Evolutionary conservation across 1,140 invertebrate species (phyloP).

Genomic region (Cotesia vestalis): DNA sequence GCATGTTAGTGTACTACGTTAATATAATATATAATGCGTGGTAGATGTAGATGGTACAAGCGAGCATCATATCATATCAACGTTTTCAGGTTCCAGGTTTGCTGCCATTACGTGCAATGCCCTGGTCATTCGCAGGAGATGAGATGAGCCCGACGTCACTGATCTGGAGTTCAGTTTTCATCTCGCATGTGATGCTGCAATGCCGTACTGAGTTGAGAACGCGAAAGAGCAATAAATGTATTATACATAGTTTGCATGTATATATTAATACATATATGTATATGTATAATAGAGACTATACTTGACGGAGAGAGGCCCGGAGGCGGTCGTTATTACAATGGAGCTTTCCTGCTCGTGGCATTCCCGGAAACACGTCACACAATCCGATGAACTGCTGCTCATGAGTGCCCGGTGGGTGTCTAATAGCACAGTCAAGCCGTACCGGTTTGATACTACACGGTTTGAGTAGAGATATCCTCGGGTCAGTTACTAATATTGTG

Average conservation of each 20-base stretch:
- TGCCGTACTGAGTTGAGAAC: neutral
- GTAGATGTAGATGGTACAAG: neutral
- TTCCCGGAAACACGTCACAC: conserved; percentile 49
- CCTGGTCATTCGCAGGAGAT: conserved; percentile 22
- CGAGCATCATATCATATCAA: no score
- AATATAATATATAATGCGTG: neutral
- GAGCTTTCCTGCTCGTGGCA: conserved; percentile 49
- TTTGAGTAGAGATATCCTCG: no score
- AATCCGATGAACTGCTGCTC: conserved; percentile 29
- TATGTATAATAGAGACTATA: no score
- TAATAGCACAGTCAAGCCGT: no score
- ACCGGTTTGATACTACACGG: no score
- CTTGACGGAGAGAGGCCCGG: conserved; percentile 5
- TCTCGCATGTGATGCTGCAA: neutral
- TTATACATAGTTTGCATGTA: no score
- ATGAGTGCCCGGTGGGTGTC: neutral
- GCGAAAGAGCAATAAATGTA: no score
- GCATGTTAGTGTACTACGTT: no score
- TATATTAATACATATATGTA: no score
- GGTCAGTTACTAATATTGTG: no score
- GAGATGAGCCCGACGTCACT: conserved; percentile 1
- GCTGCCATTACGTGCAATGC: conserved; percentile 4
- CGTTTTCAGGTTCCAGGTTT: no score
- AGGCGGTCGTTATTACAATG: conserved; percentile 52
- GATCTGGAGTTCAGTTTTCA: neutral